Percentiles rank a stretch among this genome's conserved stretches.
These are phyloP conservation scores for Eupithecia subfuscata DNA, from an alignment of 2,888 invertebrate genomes.

Conservation along the genomic window DNA sequence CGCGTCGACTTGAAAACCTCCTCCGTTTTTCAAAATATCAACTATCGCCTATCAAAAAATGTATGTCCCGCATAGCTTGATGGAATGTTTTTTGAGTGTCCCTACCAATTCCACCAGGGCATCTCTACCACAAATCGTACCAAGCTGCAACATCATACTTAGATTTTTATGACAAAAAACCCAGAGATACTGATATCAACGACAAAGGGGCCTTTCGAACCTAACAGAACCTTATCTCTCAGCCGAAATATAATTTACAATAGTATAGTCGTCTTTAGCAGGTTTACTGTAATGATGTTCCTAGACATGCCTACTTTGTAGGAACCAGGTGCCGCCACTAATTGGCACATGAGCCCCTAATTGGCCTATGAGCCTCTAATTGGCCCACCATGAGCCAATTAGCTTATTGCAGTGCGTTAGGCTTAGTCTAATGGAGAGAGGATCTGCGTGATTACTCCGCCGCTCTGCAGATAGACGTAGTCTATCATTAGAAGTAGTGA, in stretches of 20 bases:
- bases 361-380: constrained; percentile 17
- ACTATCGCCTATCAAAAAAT: neutral
- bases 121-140: neutral
- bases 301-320: neutral
- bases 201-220: neutral
- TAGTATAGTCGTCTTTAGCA: neutral
- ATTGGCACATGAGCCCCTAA: constrained; percentile 24
- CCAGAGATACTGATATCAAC: neutral
- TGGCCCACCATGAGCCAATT: constrained; percentile 9
- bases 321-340: constrained; percentile 30
- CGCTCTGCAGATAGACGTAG: neutral
- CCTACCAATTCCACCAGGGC: neutral
- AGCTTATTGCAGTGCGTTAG: constrained; percentile 20
- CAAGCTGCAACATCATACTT: neutral
- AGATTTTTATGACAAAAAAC: neutral
- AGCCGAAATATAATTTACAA: neutral
- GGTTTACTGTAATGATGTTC: neutral
- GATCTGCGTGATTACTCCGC: constrained; percentile 9
- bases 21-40: no score
- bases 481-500: neutral
- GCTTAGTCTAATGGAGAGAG: constrained; percentile 30
- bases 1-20: no score
- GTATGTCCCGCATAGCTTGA: neutral
- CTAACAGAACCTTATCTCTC: neutral
- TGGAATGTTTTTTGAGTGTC: no score